Evolutionary conservation across 2,113 vertebrate genomes (phyloP), one percentile per base, ranked within the genome.

Genomic region (Lasiurus cinereus): DNA sequence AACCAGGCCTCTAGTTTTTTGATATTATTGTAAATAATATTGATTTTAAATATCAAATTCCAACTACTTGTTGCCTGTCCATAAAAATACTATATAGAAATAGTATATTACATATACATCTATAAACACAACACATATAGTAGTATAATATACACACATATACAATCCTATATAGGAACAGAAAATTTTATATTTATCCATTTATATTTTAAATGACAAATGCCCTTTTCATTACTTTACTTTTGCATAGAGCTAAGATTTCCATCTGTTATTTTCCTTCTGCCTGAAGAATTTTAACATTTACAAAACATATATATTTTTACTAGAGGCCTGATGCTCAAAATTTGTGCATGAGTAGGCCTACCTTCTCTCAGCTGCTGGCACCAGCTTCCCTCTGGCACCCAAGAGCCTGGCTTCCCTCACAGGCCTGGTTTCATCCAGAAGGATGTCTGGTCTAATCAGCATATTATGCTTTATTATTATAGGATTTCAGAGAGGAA

Each of bases 1-100:
- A 18, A 54, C 52, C 6, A 19, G 52, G 52, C 52, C 52, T 54
- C 52, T 54, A 54, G 52, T 54, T 86, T 12, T 66, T 59, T 93
- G 33, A 82, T 59, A 18, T 46, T 56, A 91, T 9, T 83, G 8
- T 84, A 91, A 93, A 66, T 78, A 21, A 12, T 39, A 82, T 15
- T 66, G 31, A 87, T 67, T 78, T 70, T 79, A 80, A 77, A 87
- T 59, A 59, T 83, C 4, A 89, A 91, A 84, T 80, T 74, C 24
- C 36, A 66, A 78, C 46, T 83, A 5, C 36, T 46, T 79, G 14
- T 59, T 82, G 72, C 66, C 64, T 33, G 9, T 62, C 83, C 62
- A n/a, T 10, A 90, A 33, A 90, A 62, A 64, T 70, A 78, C n/a
- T 64, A 46, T n/a, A 72, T 16, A 86, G 24, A 94, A 80, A 82